These are phyloP conservation scores for Luehdorfia chinensis DNA, from an alignment of 1,140 invertebrate genomes.

Conservation along the genomic window DNA sequence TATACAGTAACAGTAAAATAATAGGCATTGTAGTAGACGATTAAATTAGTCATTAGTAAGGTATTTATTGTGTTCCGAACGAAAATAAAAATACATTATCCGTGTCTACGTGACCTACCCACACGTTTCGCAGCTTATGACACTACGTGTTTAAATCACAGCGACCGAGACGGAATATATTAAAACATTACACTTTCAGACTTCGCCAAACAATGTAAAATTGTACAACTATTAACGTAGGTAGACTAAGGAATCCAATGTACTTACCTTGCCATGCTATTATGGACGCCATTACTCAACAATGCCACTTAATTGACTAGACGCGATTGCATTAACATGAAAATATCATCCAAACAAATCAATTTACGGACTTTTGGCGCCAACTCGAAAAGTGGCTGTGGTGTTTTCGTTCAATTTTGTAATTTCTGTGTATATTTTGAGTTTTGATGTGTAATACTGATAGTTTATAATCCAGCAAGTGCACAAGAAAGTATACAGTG, in stretches of 20 bases:
- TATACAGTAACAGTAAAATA: not conserved
- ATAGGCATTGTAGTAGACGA: not conserved
- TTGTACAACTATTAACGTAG: slow-evolving; percentile 34
- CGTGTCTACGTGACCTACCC: slow-evolving; percentile 63
- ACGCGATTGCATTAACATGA: slow-evolving; percentile 30
- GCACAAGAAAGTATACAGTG: no score
- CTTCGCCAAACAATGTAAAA: slow-evolving; percentile 30
- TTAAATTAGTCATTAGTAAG: slow-evolving; percentile 6
- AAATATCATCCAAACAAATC: slow-evolving; percentile 15
- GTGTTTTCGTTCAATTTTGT: no score
- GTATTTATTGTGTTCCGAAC: slow-evolving; percentile 16
- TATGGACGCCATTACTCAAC: slow-evolving; percentile 32
- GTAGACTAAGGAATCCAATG: slow-evolving; percentile 26
- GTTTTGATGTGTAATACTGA: no score
- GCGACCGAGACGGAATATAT: slow-evolving; percentile 22
- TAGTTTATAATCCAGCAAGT: no score
- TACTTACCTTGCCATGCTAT: slow-evolving; percentile 30
- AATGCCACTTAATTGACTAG: slow-evolving; percentile 36
- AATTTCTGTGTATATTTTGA: no score
- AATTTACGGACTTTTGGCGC: no score
- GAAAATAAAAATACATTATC: slow-evolving; percentile 35
- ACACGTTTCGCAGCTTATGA: slow-evolving; percentile 47
- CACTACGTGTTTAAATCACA: slow-evolving; percentile 22
- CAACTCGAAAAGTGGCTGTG: no score
- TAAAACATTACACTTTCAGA: slow-evolving; percentile 26